A percentile compares a stretch with the other conserved stretches of the same genome.
Conservation (phyloP, 1,140 invertebrate species). For the Nomia melanderi region DNA sequence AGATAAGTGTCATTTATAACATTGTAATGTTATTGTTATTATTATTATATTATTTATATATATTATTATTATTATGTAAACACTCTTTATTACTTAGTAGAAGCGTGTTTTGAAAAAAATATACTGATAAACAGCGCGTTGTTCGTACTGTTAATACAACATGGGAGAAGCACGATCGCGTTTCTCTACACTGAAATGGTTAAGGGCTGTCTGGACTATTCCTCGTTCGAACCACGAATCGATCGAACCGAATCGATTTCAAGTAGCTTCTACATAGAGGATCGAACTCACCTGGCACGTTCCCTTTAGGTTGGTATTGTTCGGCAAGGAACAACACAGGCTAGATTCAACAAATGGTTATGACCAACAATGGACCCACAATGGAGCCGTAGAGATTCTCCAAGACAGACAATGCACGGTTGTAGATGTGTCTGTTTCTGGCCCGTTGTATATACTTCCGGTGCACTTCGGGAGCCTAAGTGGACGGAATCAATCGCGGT, state of each 20-base stretch:
- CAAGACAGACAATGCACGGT: neutral
- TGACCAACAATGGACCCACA: constrained; percentile 35
- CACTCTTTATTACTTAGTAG: no score
- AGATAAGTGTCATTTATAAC: no score
- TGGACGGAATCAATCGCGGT: neutral
- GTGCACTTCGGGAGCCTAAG: neutral
- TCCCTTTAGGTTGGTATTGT: constrained; percentile 23
- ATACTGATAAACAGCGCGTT: no score
- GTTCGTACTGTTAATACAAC: no score
- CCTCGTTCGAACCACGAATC: neutral
- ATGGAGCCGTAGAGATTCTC: constrained; percentile 20
- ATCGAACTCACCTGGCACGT: neutral
- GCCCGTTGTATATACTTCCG: constrained; percentile 19
- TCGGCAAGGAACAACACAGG: constrained; percentile 20
- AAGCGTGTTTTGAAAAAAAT: no score
- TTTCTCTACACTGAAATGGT: no score
- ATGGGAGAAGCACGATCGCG: no score
- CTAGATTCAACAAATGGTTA: constrained; percentile 29
- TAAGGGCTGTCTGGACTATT: no score
- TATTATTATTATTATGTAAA: no score
- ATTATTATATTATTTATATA: no score
- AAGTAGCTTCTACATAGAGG: neutral
- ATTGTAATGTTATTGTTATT: no score
- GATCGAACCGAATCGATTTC: neutral
- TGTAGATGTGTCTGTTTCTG: neutral